A percentile compares a stretch with the other conserved stretches of the same genome.
Conservation (phyloP, 2,113 vertebrate species). For the Platycercus adscitus region DNA sequence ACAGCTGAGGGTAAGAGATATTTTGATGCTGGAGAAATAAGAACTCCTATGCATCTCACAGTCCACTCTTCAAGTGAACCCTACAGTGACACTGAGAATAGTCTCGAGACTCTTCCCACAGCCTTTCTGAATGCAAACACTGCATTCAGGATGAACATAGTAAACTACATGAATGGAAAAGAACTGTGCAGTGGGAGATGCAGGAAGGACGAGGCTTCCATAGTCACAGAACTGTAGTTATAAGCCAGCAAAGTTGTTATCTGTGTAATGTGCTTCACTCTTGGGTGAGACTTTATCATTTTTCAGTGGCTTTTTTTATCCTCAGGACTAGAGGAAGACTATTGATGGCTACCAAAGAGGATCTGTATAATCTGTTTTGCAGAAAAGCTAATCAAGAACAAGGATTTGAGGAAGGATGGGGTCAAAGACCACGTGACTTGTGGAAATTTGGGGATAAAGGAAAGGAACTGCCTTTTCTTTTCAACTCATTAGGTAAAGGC, state of each 20-base stretch:
- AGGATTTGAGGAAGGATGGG: neutral
- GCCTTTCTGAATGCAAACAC: neutral
- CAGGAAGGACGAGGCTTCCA: neutral
- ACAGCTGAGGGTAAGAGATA: neutral
- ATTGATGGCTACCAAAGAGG: neutral
- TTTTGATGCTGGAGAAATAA: neutral
- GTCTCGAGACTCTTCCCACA: neutral
- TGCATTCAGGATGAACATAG: fast-evolving
- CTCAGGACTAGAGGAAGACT: neutral
- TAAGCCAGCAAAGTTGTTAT: neutral
- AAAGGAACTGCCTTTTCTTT: neutral
- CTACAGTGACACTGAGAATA: neutral
- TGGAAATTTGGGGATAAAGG: neutral
- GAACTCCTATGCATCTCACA: neutral
- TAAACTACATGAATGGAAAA: neutral
- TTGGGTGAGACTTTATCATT: neutral
- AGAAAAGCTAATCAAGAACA: neutral
- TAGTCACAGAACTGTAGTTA: neutral
- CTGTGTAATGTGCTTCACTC: neutral
- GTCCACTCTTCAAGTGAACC: neutral
- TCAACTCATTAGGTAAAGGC: neutral
- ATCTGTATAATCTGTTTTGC: neutral
- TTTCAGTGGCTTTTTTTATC: neutral
- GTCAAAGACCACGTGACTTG: neutral
- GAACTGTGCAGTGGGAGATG: neutral